phyloP scores from a whole-genome alignment of 2,888 invertebrate genomes.

The Drosophila kokeensis region DNA sequence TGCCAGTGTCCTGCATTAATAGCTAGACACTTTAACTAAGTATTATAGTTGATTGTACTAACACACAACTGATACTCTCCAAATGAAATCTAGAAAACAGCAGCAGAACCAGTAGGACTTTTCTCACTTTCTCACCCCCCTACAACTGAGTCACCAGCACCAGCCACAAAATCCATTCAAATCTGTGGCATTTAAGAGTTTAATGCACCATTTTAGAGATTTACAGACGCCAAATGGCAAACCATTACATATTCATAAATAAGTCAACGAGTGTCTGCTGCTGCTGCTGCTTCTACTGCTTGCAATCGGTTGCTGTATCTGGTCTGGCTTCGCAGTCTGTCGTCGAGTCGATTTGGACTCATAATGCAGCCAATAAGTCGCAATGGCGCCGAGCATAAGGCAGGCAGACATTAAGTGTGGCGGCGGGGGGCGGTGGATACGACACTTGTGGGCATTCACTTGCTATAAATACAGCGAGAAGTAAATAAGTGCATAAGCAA shows the following conservation, averaged over 20 bases:
- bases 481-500: constrained; percentile 61
- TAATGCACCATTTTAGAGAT: constrained; percentile 25
- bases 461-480: constrained; percentile 53
- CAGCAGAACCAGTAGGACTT: constrained; percentile 25
- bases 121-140: not conserved
- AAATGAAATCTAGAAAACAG: constrained; percentile 11
- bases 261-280: constrained; percentile 41
- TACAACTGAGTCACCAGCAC: constrained; percentile 28
- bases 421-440: not conserved
- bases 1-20: not conserved
- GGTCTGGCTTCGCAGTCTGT: constrained; percentile 23
- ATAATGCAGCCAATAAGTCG: constrained; percentile 60
- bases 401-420: not conserved
- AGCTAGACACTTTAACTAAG: not conserved
- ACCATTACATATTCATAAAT: constrained; percentile 41
- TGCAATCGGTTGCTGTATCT: constrained; percentile 1
- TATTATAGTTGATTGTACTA: not conserved
- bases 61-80: not conserved
- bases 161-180: constrained; percentile 14
- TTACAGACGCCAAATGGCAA: constrained; percentile 28
- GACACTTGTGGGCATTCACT: constrained; percentile 74
- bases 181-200: constrained; percentile 33
- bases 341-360: constrained; percentile 38
- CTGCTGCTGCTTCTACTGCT: not conserved
- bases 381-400: constrained; percentile 41